Evolutionary conservation across 2,888 invertebrate species (phyloP).

Genomic region (Tipula confusa): DNA sequence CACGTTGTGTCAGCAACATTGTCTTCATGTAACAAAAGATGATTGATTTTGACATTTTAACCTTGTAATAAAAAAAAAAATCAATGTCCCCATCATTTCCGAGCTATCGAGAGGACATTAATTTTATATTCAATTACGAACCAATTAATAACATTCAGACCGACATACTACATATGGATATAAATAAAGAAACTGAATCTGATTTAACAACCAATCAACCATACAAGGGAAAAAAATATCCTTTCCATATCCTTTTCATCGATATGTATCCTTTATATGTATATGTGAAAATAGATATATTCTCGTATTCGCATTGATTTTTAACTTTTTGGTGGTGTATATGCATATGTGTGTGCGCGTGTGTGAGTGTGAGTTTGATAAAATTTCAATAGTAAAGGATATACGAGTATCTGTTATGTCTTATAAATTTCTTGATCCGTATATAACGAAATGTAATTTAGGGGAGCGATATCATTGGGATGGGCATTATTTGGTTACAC

Average conservation of each 20-base stretch:
- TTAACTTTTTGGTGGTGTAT: neutral
- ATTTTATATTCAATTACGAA: neutral
- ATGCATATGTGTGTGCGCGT: too few species aligned
- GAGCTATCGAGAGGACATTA: neutral
- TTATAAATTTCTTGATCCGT: neutral
- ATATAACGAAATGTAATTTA: neutral
- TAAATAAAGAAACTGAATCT: neutral
- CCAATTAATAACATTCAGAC: slow-evolving; percentile 15
- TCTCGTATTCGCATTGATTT: neutral
- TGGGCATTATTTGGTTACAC: neutral
- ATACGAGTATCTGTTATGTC: neutral
- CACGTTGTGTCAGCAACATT: too few species aligned
- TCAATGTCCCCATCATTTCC: neutral
- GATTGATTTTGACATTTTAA: neutral
- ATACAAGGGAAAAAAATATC: neutral
- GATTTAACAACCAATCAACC: neutral
- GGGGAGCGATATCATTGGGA: neutral
- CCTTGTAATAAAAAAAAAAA: neutral
- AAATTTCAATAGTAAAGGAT: neutral
- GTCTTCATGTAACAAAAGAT: neutral
- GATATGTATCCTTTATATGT: neutral
- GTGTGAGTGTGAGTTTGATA: too few species aligned
- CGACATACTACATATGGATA: neutral
- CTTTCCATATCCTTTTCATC: neutral
- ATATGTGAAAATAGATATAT: neutral